Evolutionary conservation across 2,888 invertebrate species (phyloP), one percentile per base, ranked within the genome.

Genomic region (Campoplex capitator): DNA sequence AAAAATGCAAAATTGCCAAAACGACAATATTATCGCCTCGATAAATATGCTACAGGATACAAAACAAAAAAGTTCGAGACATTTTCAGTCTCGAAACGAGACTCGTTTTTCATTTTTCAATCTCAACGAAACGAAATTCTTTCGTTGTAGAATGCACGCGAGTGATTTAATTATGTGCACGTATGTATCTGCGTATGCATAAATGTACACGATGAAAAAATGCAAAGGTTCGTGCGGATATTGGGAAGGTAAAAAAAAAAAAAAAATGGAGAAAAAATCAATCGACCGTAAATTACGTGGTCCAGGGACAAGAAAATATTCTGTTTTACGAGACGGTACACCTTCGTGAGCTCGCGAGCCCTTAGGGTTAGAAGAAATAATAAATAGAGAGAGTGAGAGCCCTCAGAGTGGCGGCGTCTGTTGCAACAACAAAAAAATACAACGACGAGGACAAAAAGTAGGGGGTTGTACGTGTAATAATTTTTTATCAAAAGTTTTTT

Each of bases 201-300:
- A 28, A 58, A 23, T 28, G 62, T 62, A 62, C 62, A 32, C 32
- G 32, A 6, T 62, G 23, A 77, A 65, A 68, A 67, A 71, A 78
- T 42, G 45, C 73, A 74, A 77, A 71, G 32, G 35, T 67, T 70
- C 23, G 45, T 18, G 28, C 71, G 70, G 71, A 65, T 71, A 65
- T 65, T 23, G 73, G 65, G 13, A 16, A 35, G 11, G 16, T 38
- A 6, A 6, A 4, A 83, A 65, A 45, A 4, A 83, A 65, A 45
- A 38, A 71, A 65, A 35, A 23, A 71, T 23, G 23, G n/a, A 45
- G 58, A 79, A 80, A 73, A 84, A 79, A 76, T 87, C 87, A 87
- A 87, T 87, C 87, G 87, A 84, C 75, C 84, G 75, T 87, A 87
- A 87, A 87, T 87, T 82, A 83, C 74, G 70, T 71, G 65, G 75